Conservation (phyloP, 92 coral and sea anemone species). For the Palythoa caribaeorum region DNA sequence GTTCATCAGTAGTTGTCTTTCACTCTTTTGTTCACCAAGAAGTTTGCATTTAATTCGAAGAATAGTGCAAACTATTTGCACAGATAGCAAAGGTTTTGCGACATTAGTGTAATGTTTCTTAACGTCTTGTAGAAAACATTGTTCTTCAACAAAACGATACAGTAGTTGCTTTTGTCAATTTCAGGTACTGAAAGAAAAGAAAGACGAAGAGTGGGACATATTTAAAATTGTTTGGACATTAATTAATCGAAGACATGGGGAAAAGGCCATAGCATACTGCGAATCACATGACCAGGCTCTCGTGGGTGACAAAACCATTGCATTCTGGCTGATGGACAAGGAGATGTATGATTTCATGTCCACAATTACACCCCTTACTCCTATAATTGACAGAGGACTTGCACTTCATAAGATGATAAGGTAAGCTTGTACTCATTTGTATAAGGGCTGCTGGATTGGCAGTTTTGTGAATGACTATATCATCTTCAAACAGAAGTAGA, state of each 20-base stretch:
- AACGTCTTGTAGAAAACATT: no score
- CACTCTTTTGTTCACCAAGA: no score
- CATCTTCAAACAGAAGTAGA: no score
- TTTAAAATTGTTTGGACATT: conserved; percentile 79
- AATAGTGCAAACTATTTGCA: no score
- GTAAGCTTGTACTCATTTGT: conserved; percentile 38
- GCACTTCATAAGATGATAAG: conserved; percentile 97
- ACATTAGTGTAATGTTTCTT: no score
- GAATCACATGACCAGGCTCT: conserved; percentile 98
- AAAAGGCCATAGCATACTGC: conserved; percentile 95
- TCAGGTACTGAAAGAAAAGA: conserved; percentile 77
- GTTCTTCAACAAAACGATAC: no score
- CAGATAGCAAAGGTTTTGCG: no score
- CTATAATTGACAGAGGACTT: conserved; percentile 89
- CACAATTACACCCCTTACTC: conserved; percentile 72
- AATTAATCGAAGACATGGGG: conserved; percentile 90
- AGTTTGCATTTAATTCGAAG: no score
- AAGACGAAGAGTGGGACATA: conserved; percentile 96
- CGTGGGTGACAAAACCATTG: conserved; percentile 96
- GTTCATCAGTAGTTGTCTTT: no score
- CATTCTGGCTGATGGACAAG: conserved; percentile 99
- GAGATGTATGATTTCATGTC: conserved; percentile 98
- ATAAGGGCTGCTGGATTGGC: no score
- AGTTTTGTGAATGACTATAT: neutral
- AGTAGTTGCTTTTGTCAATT: neutral